These are phyloP conservation scores for Lophotis ruficrista DNA, from an alignment of 2,113 vertebrate species.

Conservation along the genomic window DNA sequence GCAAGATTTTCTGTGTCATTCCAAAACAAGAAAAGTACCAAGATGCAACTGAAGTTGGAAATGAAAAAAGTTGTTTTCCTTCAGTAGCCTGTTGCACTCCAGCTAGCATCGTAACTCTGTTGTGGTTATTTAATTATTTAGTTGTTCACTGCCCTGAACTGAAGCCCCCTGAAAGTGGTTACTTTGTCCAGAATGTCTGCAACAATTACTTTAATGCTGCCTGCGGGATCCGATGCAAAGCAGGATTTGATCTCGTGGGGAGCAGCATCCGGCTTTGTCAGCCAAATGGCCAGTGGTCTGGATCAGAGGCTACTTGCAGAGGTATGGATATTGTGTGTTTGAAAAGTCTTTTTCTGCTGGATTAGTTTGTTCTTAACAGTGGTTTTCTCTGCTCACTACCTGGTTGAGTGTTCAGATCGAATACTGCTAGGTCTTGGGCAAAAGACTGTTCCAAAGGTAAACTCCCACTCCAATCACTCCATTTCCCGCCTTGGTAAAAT, in stretches of 20 bases:
- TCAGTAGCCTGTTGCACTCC: neutral
- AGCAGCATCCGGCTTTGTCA: constrained; percentile 91
- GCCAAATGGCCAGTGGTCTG: constrained; percentile 89
- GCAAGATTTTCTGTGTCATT: neutral
- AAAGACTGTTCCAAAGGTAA: neutral
- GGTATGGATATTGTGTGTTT: constrained; percentile 73
- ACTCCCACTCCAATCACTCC: neutral
- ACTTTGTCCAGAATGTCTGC: constrained; percentile 93
- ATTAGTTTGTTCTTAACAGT: neutral
- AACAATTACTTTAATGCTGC: constrained; percentile 94
- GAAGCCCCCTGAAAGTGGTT: constrained; percentile 89
- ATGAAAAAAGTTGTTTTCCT: neutral
- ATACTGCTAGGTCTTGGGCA: neutral
- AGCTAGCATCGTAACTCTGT: neutral
- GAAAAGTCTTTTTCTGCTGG: neutral
- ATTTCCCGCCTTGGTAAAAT: neutral
- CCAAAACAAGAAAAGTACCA: neutral
- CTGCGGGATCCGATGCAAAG: constrained; percentile 89
- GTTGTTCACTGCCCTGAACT: constrained; percentile 88
- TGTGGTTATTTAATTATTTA: constrained; percentile 65
- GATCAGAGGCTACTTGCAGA: constrained; percentile 85
- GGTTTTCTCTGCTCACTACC: neutral
- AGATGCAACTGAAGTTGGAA: neutral
- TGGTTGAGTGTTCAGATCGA: neutral
- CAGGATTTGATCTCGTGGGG: constrained; percentile 91